A percentile compares a stretch with the other conserved stretches of the same genome.
Conservation (phyloP, 2,888 invertebrate species). For the Drosophila robusta region DNA sequence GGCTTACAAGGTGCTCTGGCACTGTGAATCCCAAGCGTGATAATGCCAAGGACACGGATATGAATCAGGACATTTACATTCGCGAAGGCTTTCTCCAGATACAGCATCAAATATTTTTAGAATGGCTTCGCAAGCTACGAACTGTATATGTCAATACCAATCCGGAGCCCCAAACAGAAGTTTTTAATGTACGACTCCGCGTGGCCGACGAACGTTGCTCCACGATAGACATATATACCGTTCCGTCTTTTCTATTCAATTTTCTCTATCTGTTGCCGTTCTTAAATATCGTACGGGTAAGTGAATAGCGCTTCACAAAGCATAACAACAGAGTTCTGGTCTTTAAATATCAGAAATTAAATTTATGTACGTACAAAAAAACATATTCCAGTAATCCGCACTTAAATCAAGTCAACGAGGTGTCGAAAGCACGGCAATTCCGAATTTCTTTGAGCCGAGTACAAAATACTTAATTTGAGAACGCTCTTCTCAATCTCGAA, state of each 20-base stretch:
- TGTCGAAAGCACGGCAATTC: no score
- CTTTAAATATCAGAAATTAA: no score
- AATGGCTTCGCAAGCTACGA: conserved; percentile 59
- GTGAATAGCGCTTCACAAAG: conserved; percentile 12
- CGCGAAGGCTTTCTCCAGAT: conserved; percentile 80
- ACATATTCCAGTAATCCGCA: no score
- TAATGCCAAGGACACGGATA: conserved; percentile 26
- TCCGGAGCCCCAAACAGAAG: conserved; percentile 38
- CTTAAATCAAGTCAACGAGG: no score
- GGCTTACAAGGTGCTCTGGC: conserved; percentile 78
- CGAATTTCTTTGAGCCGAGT: no score
- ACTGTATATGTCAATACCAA: neutral
- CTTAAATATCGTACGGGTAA: conserved; percentile 70
- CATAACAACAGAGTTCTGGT: no score
- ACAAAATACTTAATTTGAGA: no score
- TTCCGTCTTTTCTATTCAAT: conserved; percentile 66
- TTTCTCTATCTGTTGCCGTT: conserved; percentile 77
- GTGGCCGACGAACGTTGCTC: conserved; percentile 44
- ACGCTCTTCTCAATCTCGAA: no score
- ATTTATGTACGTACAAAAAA: no score
- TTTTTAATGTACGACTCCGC: conserved; percentile 53
- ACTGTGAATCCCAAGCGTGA: conserved; percentile 44
- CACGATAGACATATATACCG: conserved; percentile 31
- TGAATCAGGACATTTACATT: conserved; percentile 72
- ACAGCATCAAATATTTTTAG: conserved; percentile 71